Evolutionary conservation across 2,888 invertebrate species (phyloP).

Genomic region (Drosophila prostipennis): DNA sequence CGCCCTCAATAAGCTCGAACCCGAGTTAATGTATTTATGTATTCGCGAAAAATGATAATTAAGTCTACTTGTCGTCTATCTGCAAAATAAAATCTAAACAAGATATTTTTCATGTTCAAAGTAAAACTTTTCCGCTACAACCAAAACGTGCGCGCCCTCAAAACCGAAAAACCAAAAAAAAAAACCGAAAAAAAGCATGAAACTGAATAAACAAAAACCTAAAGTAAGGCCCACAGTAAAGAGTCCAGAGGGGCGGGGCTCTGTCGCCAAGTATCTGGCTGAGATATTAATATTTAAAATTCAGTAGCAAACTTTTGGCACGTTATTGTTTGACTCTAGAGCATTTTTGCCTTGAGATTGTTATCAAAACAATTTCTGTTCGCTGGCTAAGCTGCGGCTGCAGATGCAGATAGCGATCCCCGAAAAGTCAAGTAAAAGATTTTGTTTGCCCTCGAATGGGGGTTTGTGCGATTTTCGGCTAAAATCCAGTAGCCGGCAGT

Average conservation of each 20-base stretch:
- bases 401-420: slow-evolving; percentile 45
- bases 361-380: slow-evolving; percentile 71
- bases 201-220: neutral
- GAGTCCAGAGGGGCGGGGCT: slow-evolving; percentile 1
- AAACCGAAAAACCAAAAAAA: slow-evolving; percentile 14
- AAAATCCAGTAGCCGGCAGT: slow-evolving; percentile 78
- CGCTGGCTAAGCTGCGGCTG: slow-evolving; percentile 45
- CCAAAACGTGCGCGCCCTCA: slow-evolving; percentile 80
- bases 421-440: slow-evolving; percentile 34
- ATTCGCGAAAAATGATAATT: slow-evolving; percentile 79
- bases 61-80: slow-evolving; percentile 82
- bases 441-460: slow-evolving; percentile 52
- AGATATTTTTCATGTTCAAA: slow-evolving; percentile 81
- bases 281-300: slow-evolving; percentile 80
- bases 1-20: slow-evolving; percentile 64
- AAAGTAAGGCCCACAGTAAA: slow-evolving; percentile 14
- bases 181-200: neutral
- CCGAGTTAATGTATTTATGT: slow-evolving; percentile 63
- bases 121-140: slow-evolving; percentile 71
- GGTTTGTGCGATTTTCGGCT: slow-evolving; percentile 35
- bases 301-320: slow-evolving; percentile 83
- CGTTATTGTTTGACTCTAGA: slow-evolving; percentile 75
- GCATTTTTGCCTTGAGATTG: slow-evolving; percentile 64
- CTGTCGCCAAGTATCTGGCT: slow-evolving; percentile 44
- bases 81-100: slow-evolving; percentile 82